Percentiles rank a stretch among this genome's conserved stretches.
These are phyloP conservation scores for Idaea dimidiata DNA, from an alignment of 2,888 invertebrate genomes.

Conservation along the genomic window DNA sequence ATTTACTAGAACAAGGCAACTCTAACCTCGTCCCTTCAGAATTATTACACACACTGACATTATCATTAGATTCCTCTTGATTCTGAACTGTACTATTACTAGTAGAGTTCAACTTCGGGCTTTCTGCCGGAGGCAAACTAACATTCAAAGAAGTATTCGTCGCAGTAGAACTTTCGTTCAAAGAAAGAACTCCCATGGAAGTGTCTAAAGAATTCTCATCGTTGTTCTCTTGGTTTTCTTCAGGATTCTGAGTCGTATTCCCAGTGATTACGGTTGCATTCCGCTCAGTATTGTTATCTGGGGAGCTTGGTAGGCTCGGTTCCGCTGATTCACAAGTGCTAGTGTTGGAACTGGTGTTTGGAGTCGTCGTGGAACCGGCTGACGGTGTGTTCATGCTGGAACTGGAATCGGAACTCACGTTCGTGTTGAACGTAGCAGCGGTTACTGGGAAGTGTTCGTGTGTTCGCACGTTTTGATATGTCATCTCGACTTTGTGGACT, in stretches of 20 bases:
- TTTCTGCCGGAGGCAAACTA: slow-evolving; percentile 63
- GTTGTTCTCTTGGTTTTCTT: slow-evolving; percentile 47
- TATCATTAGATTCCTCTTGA: slow-evolving; percentile 45
- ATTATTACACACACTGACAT: slow-evolving; percentile 32
- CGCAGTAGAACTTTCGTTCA: slow-evolving; percentile 72
- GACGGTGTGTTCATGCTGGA: slow-evolving; percentile 84
- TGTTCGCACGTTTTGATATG: slow-evolving; percentile 60
- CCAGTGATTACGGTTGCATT: slow-evolving; percentile 31
- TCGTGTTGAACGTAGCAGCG: slow-evolving; percentile 53
- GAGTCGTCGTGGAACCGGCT: slow-evolving; percentile 83
- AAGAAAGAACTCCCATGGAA: slow-evolving; percentile 64
- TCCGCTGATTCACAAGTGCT: slow-evolving; percentile 87
- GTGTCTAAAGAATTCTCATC: slow-evolving; percentile 53
- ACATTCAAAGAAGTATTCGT: slow-evolving; percentile 73
- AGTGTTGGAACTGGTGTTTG: slow-evolving; percentile 85
- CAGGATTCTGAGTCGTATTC: slow-evolving; percentile 32
- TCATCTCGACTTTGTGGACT: slow-evolving; percentile 54
- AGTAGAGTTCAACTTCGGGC: slow-evolving; percentile 56
- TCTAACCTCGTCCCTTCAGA: slow-evolving; percentile 50
- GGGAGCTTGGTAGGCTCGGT: slow-evolving; percentile 86
- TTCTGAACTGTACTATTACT: slow-evolving; percentile 35
- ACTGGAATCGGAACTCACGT: slow-evolving; percentile 84
- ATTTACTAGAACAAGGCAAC: slow-evolving; percentile 62
- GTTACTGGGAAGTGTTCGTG: slow-evolving; percentile 58
- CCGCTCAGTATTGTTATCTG: slow-evolving; percentile 51